These are phyloP conservation scores for Porites divaricata DNA, from an alignment of 92 coral and sea anemone genomes.

Conservation along the genomic window DNA sequence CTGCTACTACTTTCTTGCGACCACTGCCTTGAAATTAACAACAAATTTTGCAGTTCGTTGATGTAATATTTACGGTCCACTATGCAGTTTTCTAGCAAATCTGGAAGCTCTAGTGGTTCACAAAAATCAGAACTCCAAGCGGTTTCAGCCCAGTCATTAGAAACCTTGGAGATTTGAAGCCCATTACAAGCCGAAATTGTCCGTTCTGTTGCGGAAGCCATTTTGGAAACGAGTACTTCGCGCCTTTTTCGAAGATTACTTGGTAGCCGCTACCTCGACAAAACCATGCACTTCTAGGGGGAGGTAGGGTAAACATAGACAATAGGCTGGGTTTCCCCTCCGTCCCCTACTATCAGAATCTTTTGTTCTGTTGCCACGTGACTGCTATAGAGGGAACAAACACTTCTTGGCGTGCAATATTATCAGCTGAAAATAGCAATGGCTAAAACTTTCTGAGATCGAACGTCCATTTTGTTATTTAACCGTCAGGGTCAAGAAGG, in stretches of 20 bases:
- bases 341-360: constrained; percentile 28
- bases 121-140: constrained; percentile 96
- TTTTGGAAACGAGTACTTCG: constrained; percentile 60
- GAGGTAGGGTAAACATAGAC: background rate
- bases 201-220: constrained; percentile 61
- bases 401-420: background rate
- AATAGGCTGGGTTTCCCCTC: background rate
- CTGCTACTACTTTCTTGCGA: background rate
- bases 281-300: background rate
- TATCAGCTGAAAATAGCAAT: constrained; percentile 29
- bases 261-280: constrained; percentile 45
- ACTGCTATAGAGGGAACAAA: background rate
- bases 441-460: background rate
- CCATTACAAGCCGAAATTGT: constrained; percentile 70
- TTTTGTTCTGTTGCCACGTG: constrained; percentile 50
- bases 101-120: constrained; percentile 83
- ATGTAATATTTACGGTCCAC: constrained; percentile 48
- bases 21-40: constrained; percentile 27
- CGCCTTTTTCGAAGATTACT: constrained; percentile 60
- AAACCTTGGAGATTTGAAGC: constrained; percentile 64
- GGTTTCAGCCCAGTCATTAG: constrained; percentile 84
- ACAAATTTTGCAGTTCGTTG: constrained; percentile 12
- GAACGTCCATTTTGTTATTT: too few relatives aligned
- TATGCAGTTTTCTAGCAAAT: constrained; percentile 66
- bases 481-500: too few relatives aligned